Evolutionary conservation across 2,888 invertebrate genomes (phyloP).

Genomic region (Orthosia gothica): DNA sequence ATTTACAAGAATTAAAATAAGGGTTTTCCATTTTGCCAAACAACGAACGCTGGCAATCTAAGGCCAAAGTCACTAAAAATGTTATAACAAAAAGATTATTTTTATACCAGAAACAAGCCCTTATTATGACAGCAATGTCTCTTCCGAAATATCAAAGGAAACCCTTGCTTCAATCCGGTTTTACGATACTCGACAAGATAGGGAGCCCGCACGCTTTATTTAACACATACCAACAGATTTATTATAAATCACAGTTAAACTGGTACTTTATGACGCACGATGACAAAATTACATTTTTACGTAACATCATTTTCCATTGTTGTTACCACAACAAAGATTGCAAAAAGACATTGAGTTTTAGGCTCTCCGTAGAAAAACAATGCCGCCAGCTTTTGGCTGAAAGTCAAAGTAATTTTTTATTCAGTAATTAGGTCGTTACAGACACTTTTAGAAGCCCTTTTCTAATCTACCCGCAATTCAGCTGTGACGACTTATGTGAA

Average conservation of each 20-base stretch:
- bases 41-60: not conserved
- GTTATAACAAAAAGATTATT: constrained; percentile 13
- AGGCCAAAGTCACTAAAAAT: not conserved
- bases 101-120: constrained; percentile 15
- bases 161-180: constrained; percentile 35
- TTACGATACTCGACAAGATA: constrained; percentile 43
- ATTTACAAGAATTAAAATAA: too few relatives aligned
- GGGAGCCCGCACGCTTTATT: constrained; percentile 27
- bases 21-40: not conserved
- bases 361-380: constrained; percentile 34
- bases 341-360: constrained; percentile 32
- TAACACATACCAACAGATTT: constrained; percentile 17
- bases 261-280: constrained; percentile 18
- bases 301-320: constrained; percentile 24
- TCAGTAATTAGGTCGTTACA: constrained; percentile 59
- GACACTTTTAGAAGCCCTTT: constrained; percentile 43
- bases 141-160: constrained; percentile 33
- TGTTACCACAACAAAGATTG: constrained; percentile 30
- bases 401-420: constrained; percentile 58
- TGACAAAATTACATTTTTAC: constrained; percentile 16
- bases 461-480: constrained; percentile 53
- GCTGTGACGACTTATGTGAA: constrained; percentile 25
- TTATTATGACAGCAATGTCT: constrained; percentile 30
- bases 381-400: constrained; percentile 29
- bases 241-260: constrained; percentile 22